These are phyloP conservation scores for Campoletis raptor DNA, from an alignment of 2,888 invertebrate species.

Conservation along the genomic window DNA sequence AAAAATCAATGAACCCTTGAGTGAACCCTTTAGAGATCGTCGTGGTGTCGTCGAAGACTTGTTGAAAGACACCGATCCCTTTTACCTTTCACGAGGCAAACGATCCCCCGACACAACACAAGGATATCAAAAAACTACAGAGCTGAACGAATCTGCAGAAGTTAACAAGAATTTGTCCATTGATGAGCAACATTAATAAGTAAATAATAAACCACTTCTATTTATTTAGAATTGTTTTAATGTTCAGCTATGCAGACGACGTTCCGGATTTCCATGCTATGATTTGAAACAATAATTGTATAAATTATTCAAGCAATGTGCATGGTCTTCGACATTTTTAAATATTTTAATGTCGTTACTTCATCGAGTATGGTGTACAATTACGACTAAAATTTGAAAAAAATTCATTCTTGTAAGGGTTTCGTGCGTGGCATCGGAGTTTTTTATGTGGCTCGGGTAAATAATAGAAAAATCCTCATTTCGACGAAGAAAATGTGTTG, in stretches of 20 bases:
- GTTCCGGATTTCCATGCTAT: neutral
- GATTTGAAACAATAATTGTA: slow-evolving; percentile 14
- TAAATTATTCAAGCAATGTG: neutral
- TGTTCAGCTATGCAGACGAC: neutral
- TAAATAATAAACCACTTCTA: neutral
- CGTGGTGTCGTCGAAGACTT: slow-evolving; percentile 73
- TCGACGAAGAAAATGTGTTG: neutral
- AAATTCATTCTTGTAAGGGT: neutral
- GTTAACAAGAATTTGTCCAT: slow-evolving; percentile 24
- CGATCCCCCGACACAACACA: neutral
- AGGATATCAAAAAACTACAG: slow-evolving; percentile 2
- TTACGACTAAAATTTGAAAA: neutral
- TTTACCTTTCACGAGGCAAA: slow-evolving; percentile 73
- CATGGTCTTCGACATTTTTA: neutral
- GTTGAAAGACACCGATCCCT: slow-evolving; percentile 73
- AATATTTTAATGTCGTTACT: neutral
- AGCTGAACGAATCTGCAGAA: neutral
- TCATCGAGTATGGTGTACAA: neutral
- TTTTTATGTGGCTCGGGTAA: neutral
- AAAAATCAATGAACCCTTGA: neutral
- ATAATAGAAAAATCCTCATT: neutral
- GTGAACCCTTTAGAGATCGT: slow-evolving; percentile 62
- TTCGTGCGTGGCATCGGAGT: neutral
- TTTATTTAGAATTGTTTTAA: neutral
- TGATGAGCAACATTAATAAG: slow-evolving; percentile 19